Percentiles rank a stretch among this genome's conserved stretches.
Conservation (phyloP, 1,140 invertebrate species). For the Mizuhopecten yessoensis region DNA sequence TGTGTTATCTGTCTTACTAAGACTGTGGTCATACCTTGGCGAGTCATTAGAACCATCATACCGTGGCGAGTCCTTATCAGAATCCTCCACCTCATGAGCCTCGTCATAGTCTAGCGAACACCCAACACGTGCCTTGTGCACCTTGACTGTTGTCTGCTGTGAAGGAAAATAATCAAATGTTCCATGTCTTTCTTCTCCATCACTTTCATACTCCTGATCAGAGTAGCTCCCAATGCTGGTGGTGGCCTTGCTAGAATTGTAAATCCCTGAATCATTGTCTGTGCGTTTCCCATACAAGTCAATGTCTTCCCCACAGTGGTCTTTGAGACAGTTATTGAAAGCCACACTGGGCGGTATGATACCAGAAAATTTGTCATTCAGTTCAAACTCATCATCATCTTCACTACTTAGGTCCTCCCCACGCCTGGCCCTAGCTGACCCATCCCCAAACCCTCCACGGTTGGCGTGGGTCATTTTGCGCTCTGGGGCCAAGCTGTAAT, state of each 20-base stretch:
- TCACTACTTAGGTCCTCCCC: conserved; percentile 37
- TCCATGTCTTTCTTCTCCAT: conserved; percentile 65
- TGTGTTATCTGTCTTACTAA: conserved; percentile 62
- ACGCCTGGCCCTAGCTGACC: conserved; percentile 52
- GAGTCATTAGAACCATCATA: conserved; percentile 69
- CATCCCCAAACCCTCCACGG: conserved; percentile 39
- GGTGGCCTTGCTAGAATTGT: conserved; percentile 71
- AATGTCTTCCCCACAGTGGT: conserved; percentile 47
- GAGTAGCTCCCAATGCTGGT: conserved; percentile 66
- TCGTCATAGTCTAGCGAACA: conserved; percentile 73
- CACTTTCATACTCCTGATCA: conserved; percentile 65
- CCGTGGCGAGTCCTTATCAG: conserved; percentile 68
- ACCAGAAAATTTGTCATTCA: conserved; percentile 38
- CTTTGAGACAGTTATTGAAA: conserved; percentile 17
- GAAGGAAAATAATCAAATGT: conserved; percentile 68
- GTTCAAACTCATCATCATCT: conserved; percentile 41
- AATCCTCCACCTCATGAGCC: conserved; percentile 71
- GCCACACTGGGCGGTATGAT: not conserved
- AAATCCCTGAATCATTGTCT: conserved; percentile 70
- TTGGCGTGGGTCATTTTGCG: conserved; percentile 57
- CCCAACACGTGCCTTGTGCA: conserved; percentile 51
- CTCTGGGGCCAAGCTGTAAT: conserved; percentile 74
- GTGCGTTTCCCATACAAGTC: conserved; percentile 57
- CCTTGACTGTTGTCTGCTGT: conserved; percentile 54
- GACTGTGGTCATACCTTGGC: conserved; percentile 71